Evolutionary conservation across 1,140 invertebrate species (phyloP).

Genomic region (Drosophila bipectinata): DNA sequence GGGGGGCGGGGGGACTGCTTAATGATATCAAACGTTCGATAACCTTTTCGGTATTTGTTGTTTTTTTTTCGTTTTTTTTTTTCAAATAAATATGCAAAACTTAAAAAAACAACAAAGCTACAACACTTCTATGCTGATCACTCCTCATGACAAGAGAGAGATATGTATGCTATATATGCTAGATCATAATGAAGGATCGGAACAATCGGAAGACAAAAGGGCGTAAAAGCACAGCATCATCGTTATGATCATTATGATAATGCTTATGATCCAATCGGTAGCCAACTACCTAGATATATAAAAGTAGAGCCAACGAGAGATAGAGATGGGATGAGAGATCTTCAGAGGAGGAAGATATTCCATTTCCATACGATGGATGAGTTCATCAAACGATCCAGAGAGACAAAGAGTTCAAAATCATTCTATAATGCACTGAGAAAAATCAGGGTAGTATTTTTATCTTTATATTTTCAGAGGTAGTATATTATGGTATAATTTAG

Average conservation of each 20-base stretch:
- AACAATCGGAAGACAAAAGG: constrained; percentile 49
- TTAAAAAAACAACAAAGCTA: constrained; percentile 17
- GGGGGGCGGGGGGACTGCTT: constrained; percentile 58
- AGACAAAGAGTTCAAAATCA: constrained; percentile 64
- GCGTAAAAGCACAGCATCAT: constrained; percentile 67
- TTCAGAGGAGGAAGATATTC: constrained; percentile 29
- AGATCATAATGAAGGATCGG: constrained; percentile 31
- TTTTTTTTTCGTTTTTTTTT: not conserved
- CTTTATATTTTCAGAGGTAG: too few relatives aligned
- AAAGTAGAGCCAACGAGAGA: not conserved
- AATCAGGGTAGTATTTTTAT: too few relatives aligned
- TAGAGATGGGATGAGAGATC: not conserved
- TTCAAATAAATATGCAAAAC: constrained; percentile 70
- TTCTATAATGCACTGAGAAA: too few relatives aligned
- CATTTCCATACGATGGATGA: constrained; percentile 59
- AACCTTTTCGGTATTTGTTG: constrained; percentile 74
- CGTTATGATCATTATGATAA: constrained; percentile 47
- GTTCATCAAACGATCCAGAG: constrained; percentile 70
- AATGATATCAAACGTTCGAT: constrained; percentile 83
- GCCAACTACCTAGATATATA: constrained; percentile 59
- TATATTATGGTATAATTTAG: too few relatives aligned
- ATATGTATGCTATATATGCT: constrained; percentile 2
- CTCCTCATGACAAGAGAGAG: constrained; percentile 36
- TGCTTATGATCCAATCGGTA: constrained; percentile 60
- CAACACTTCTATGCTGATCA: constrained; percentile 38